Conservation (phyloP, 2,113 vertebrate genomes). For the Gnathonemus longibarbis region DNA sequence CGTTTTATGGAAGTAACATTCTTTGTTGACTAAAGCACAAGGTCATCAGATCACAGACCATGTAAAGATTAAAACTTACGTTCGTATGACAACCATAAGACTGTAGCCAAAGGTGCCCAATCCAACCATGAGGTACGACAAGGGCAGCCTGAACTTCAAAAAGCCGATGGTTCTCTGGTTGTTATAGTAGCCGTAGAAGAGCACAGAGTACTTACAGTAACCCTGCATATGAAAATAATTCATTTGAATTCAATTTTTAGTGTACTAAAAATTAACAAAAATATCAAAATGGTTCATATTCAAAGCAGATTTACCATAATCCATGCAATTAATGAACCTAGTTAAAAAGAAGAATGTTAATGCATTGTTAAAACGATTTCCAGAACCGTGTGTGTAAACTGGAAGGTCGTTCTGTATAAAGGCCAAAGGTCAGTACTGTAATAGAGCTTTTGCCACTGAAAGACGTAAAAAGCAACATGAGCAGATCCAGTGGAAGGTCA, state of each 20-base stretch:
- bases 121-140: slow-evolving; percentile 95
- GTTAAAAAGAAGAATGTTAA: neutral
- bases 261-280: neutral
- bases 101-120: slow-evolving; percentile 92
- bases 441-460: neutral
- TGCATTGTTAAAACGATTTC: neutral
- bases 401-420: neutral
- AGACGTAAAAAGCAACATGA: neutral
- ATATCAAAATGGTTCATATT: neutral
- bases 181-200: slow-evolving; percentile 97
- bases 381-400: neutral
- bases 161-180: slow-evolving; percentile 86
- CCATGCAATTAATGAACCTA: neutral
- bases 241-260: neutral
- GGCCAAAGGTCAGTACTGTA: neutral
- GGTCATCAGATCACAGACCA: neutral
- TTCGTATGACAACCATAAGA: slow-evolving; percentile 92
- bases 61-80: slow-evolving; percentile 69
- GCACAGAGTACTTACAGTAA: slow-evolving; percentile 87
- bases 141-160: slow-evolving; percentile 85
- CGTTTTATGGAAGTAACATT: neutral
- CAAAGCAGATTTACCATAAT: neutral
- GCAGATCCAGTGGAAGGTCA: neutral
- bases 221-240: slow-evolving; percentile 61
- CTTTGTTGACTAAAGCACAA: neutral